These are phyloP conservation scores for Netelia inedita DNA, from an alignment of 2,888 invertebrate genomes.

Conservation along the genomic window DNA sequence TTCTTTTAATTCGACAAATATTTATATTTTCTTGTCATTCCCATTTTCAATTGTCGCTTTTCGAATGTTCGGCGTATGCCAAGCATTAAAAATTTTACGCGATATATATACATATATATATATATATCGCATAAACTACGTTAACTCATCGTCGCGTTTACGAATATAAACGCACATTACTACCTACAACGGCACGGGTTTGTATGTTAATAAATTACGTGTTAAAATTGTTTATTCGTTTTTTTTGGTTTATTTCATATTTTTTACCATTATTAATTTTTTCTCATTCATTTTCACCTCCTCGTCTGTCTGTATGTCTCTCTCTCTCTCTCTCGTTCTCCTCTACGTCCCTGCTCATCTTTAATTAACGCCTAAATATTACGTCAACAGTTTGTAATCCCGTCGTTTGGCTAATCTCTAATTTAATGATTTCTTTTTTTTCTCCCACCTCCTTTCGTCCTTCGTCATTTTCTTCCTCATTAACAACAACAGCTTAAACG, in stretches of 20 bases:
- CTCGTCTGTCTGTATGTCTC: constrained; percentile 21
- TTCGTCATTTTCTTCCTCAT: constrained; percentile 60
- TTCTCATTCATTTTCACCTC: constrained; percentile 30
- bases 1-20: neutral
- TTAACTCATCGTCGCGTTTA: constrained; percentile 1
- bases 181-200: neutral
- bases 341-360: constrained; percentile 18
- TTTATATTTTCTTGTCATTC: neutral
- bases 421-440: constrained; percentile 9
- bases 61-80: neutral
- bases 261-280: constrained; percentile 4
- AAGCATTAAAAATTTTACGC: neutral
- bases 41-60: constrained; percentile 8
- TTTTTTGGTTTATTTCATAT: constrained; percentile 1
- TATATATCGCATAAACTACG: neutral
- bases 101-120: neutral
- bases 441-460: constrained; percentile 8
- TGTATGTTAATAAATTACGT: constrained; percentile 1
- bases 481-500: constrained; percentile 80
- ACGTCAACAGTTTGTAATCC: constrained; percentile 63
- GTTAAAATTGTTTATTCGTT: constrained; percentile 14
- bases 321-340: constrained; percentile 12
- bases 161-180: neutral
- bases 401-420: neutral
- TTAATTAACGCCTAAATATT: constrained; percentile 67